Evolutionary conservation across 2,888 invertebrate species (phyloP), one percentile per base, ranked within the genome.

Genomic region (Pyrrhia umbra): DNA sequence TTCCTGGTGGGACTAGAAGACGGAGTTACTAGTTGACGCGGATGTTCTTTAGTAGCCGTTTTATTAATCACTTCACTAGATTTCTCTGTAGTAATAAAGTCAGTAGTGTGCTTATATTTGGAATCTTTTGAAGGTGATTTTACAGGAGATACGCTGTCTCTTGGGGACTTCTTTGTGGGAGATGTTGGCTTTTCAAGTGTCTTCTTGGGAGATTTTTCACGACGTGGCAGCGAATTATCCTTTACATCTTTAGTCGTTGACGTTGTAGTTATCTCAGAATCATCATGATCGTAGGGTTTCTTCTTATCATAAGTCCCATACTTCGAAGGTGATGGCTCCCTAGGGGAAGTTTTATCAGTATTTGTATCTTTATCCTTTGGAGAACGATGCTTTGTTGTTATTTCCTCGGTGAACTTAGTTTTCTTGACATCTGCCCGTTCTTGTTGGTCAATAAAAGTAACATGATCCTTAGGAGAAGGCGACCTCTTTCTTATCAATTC

Each of bases 1-100:
- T 90, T 91, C 51, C 95, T 88, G 2, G 95, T 94, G 2, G 95
- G 95, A 70, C 95, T 95, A 2, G 93, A 90, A 20, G 95, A 93
- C n/a, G 95, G 95, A 40, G 95, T 95, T 2, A 92, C 73, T 5
- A 94, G 83, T 73, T 92, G 93, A 23, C 94, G 90, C 8, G 94
- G 86, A 39, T 72, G 89, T 25, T 88, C 88, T 66, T 86, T 91
- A n/a, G 69, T 57, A 3, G 63, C 50, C 13, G 80, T 88, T 74
- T 89, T 92, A 65, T 87, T 88, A 1, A 74, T 67, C 63, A 90
- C 88, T 73, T 93, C 94, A 0, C 77, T 85, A 21, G 76, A 85
- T 80, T 55, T 89, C 70, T 94, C 94, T 39, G 81, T 79, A 20
- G 83, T 57, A 25, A 94, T 88, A 64, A 94, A 93, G 20, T 94